Conservation (phyloP, 2,888 invertebrate species). For the Dynastes grantii region DNA sequence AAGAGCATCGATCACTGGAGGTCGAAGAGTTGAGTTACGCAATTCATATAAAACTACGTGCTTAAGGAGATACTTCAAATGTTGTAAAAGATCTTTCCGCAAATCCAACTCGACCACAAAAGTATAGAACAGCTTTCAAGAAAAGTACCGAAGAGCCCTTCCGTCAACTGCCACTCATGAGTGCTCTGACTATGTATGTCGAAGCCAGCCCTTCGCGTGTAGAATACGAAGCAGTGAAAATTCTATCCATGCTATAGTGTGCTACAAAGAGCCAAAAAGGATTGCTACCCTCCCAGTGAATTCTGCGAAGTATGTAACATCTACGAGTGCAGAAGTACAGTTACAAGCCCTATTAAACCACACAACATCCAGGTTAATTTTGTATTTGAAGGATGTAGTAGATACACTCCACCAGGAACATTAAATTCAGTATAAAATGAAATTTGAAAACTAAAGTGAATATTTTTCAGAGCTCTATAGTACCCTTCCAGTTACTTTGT, state of each 20-base stretch:
- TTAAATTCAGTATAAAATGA: too few species aligned
- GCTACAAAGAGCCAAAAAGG: conserved; percentile 54
- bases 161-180: neutral
- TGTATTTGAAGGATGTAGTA: conserved; percentile 14
- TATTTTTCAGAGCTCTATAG: conserved; percentile 42
- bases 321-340: conserved; percentile 52
- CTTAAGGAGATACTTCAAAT: neutral
- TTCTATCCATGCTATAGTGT: conserved; percentile 53
- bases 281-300: conserved; percentile 54
- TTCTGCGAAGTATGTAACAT: conserved; percentile 51
- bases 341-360: conserved; percentile 52
- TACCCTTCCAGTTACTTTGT: conserved; percentile 2
- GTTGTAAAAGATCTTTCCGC: neutral
- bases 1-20: too few species aligned
- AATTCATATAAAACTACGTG: too few species aligned
- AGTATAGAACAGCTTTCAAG: neutral
- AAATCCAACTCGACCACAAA: neutral
- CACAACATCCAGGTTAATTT: conserved; percentile 36
- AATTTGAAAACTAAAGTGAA: neutral
- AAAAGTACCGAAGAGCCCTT: neutral
- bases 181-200: too few species aligned
- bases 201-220: too few species aligned
- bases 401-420: conserved; percentile 6
- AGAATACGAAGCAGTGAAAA: too few species aligned
- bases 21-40: too few species aligned